Base-by-base conservation (phyloP, 2,888 invertebrate genomes). In the Clivina fossor region DNA sequence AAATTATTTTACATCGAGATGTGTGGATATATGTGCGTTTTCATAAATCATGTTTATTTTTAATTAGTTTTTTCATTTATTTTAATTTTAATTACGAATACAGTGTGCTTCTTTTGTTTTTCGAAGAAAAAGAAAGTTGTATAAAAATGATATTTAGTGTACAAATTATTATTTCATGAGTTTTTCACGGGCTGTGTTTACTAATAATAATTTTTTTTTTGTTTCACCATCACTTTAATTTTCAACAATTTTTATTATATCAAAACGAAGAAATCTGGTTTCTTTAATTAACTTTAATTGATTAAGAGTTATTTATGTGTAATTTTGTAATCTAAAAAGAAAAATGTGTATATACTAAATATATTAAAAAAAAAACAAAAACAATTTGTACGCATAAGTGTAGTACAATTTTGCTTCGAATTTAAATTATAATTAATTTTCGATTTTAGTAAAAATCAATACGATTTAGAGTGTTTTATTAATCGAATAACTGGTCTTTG, bases 101-200 rank as follows among this genome's bases (percentile, higher is more conserved):
- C 40, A 43, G 20, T 48, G 48, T 53, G 51, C 51, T 51, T 49
- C 4, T 48, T 37, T 43, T 20, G 11, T 43, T 15, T 43, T 26
- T 19, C 40, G n/a, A 13, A 19, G 11, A 19, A 19, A 19, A 40
- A 13, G n/a, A 22, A 48, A 26, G 15, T 22, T 38, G 37, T 49
- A 37, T n/a, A n/a, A n/a, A n/a, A 49, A 49, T 26, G 16, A 35
- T 47, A 15, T 47, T 28, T 53, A 53, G 18, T 53, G 53, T 53
- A 53, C 53, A 53, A 53, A 53, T 44, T 44, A n/a, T n/a, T 44
- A 44, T 53, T 53, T 53, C 35, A n/a, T n/a, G n/a, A n/a, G n/a
- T n/a, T n/a, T n/a, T 50, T 28, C 28, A 22, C 32, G 41, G 53
- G 53, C 53, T 53, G 53, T 53, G 53, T 53, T n/a, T 53, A 51